A percentile compares a stretch with the other conserved stretches of the same genome.
Evolutionary conservation across 2,797 vertebrate species (phyloP).

Genomic region (Tragopan temminckii): DNA sequence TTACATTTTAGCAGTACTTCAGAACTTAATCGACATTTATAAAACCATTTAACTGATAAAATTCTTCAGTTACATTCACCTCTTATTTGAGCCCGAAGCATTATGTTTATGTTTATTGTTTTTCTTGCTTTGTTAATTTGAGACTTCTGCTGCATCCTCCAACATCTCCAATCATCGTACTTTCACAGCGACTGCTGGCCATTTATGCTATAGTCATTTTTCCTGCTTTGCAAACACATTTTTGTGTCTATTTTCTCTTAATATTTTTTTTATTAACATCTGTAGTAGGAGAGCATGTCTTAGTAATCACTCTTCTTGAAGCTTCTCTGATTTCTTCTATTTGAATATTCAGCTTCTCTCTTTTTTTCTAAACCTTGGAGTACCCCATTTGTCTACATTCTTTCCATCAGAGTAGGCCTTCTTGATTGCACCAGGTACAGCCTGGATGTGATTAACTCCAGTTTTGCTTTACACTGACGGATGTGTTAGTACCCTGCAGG

Average conservation of each 20-base stretch:
- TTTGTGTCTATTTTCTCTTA: neutral
- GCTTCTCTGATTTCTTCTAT: neutral
- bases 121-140: neutral
- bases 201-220: neutral
- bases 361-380: neutral
- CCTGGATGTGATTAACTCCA: neutral
- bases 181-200: neutral
- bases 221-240: neutral
- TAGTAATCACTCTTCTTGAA: neutral
- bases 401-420: neutral
- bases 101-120: neutral
- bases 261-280: neutral
- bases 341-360: neutral
- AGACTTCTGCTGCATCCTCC: neutral
- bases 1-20: neutral
- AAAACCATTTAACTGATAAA: neutral
- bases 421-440: neutral
- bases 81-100: neutral
- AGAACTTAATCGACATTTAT: neutral
- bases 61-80: neutral
- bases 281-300: neutral
- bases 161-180: neutral
- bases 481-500: neutral
- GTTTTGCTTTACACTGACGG: neutral
- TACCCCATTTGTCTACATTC: neutral